Evolutionary conservation across 2,888 invertebrate genomes (phyloP), one percentile per base, ranked within the genome.

Genomic region (Pyrocoelia pectoralis): DNA sequence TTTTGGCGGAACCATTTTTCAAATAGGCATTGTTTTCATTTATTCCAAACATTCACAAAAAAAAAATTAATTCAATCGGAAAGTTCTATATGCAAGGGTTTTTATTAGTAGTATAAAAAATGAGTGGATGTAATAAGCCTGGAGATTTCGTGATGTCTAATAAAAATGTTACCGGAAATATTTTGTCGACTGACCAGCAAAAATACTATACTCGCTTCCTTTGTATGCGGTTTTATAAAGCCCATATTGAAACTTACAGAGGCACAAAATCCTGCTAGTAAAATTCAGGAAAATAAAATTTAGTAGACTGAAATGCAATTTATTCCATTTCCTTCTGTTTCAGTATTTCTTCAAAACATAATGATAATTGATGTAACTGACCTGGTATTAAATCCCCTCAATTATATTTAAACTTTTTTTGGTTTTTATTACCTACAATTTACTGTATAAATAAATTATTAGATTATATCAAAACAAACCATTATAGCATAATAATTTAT

Each of bases 131-230:
- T 43, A 43, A 43, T 43, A 43, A 43, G 43, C 15, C 15, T 43
- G 43, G 15, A 43, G 43, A 43, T 43, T 43, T 43, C 12, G 43
- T 14, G 43, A 43, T 43, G 43, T 13, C 43, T 13, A 43, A 43
- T 43, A 43, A 43, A 43, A 43, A 43, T 43, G 43, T 43, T 24
- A 43, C 43, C 43, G 43, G 43, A 43, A 43, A 43, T 43, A 43
- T 43, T 43, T 43, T 43, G 43, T 43, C 15, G 15, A 15, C 43
- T 43, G 43, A 43, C 43, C 43, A 43, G 43, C 43, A 12, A 14
- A 43, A 43, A 43, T 43, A n/a, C 43, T 43, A 43, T 9, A 14
- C 43, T 14, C 13, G 13, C 13, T 14, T 43, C 14, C 43, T 13
- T 43, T 43, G 43, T 43, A 43, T 14, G 43, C 43, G 43, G 43